Evolutionary conservation across 2,113 vertebrate species (phyloP), one percentile per base, ranked within the genome.

Genomic region (Malurus cyaneus): DNA sequence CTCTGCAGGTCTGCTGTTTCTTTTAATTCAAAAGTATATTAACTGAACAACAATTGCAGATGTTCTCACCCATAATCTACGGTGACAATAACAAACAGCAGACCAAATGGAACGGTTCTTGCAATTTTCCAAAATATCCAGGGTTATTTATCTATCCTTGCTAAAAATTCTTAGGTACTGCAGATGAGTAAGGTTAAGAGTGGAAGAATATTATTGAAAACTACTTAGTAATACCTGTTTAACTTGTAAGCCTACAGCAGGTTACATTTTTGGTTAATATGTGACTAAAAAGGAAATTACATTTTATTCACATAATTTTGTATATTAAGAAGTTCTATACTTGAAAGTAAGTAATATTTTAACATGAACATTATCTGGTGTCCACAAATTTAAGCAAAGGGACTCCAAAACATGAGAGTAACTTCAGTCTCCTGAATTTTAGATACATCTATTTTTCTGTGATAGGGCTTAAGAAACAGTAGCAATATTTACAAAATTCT

Each of bases 71-170:
- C 73, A 54, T 67, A 89, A 81, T 66, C 74, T 91, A n/a, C 74
- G 66, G 46, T 64, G 91, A 92, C 59, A 97, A 76, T 44, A 91
- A 93, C 46, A 95, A 96, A 79, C 24, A 89, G 39, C 14, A 82
- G 36, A 80, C 29, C 32, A 49, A 66, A 94, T 49, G 8, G 53
- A 91, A 62, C 82, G 11, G 16, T 53, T 47, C 42, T 66, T 71
- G 18, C 44, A 69, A 42, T 36, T 46, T 87, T 66, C 41, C 24
- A 79, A 74, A 81, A 89, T 81, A 91, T 31, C 39, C 67, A 80
- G 29, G 42, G 12, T 15, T 72, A 36, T 82, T 76, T 52, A 60
- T 49, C 15, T 56, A 5, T 46, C 23, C 46, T 78, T 34, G 26
- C 41, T 39, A 89, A 86, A 88, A 78, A 47, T 69, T 42, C 50